Base-by-base conservation (phyloP, 2,888 invertebrate genomes). In the Amblyjoppa fuscipennis region DNA sequence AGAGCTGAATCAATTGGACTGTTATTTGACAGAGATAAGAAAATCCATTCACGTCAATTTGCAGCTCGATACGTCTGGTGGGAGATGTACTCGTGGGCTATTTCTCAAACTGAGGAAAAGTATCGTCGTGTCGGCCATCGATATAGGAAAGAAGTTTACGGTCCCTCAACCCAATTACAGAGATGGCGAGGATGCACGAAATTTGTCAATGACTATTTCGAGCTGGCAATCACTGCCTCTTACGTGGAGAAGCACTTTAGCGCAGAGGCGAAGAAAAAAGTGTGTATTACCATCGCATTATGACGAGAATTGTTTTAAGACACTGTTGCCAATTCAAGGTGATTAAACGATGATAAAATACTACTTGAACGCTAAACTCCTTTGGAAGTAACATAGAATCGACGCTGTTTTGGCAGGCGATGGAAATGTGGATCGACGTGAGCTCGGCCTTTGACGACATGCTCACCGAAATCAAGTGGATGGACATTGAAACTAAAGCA, bases 381-480 rank as follows among this genome's bases (percentile, higher is more conserved):
- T 25, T 45, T 28, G 31, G 66, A 75, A 28, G 68, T 71, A 45
- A 31, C 9, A 64, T 75, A 75, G 9, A 25, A 56, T 51, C 13
- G 3, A 51, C 3, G 11, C 20, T 9, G 6, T 7, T 6, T 81
- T 61, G 71, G 16, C 93, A 97, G 96, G 96, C 96, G 0, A 94
- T 96, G 88, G 96, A 97, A 91, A 98, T 98, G 97, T 95, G 98
- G 77, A 95, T 96, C 83, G 96, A 97, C 93, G 96, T 98, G 13
- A 95, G 96, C 73, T 94, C 95, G 11, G 96, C 98, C 0, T 98
- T 98, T 94, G 96, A 96, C 81, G 95, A 95, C n/a, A 96, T 97
- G 85, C 96, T 98, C 0, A 93, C 95, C 11, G 95, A 95, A 77
- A 94, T 97, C 85, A 96, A 96, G 78, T 98, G 98, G 98, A 98